Evolutionary conservation across 1,140 invertebrate species (phyloP), one percentile per base, ranked within the genome.

Genomic region (Trachelipus rathkii): DNA sequence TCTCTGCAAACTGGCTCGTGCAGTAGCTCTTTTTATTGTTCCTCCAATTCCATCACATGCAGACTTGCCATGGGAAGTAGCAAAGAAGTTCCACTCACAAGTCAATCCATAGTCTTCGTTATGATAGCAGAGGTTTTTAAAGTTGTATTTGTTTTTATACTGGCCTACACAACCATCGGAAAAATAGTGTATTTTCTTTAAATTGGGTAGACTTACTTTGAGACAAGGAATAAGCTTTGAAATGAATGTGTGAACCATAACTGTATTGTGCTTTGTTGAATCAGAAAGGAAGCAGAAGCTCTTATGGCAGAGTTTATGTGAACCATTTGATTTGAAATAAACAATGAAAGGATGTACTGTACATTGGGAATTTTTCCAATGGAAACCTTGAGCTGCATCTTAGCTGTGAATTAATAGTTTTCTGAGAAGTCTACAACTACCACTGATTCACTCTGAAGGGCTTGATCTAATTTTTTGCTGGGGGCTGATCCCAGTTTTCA

Each of bases 231-330:
- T 19, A 60, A 60, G 19, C 11, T n/a, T n/a, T 60, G 50, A 60
- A 2, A 60, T 13, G 50, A 19, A 60, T 15, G 50, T 60, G 8
- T 60, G 50, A 60, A 60, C 50, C 50, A 60, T 60, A 3, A 70
- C 24, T 15, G 68, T 24, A 33, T 70, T 70, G n/a, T 70, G 50
- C 1, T 70, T n/a, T 4, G 11, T 21, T 21, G 68, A 70, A 5
- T 33, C 68, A 21, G 68, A 70, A 23, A 70, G 1, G 68, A 70
- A 70, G 10, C 68, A 70, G 1, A 70, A 21, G 24, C 68, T 70
- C 1, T 11, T 15, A 24, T 10, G 24, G 24, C 68, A 15, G 24
- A 70, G 10, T 21, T 70, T 21, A n/a, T 70, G 68, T 0, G 19
- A 70, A 23, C 11, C 21, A 24, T 3, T 13, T 21, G 68, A 2